Evolutionary conservation across 2,888 invertebrate species (phyloP).

Genomic region (Stictocephala bisonia): DNA sequence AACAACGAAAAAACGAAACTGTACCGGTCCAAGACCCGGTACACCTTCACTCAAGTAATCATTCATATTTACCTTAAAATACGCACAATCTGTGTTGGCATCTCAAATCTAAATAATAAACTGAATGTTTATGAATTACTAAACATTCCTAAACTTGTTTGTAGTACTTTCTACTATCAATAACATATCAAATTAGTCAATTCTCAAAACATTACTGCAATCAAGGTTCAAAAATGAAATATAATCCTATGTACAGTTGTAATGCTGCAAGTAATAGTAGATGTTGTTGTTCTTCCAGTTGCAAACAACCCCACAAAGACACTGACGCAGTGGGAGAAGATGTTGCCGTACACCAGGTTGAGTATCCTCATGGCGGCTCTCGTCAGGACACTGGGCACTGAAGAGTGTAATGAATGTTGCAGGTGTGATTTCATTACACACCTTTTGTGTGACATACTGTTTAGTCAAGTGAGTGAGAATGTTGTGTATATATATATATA

Average conservation of each 20-base stretch:
- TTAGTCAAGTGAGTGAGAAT: slow-evolving; percentile 28
- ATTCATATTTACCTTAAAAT: too few relatives aligned
- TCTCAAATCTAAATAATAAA: too few relatives aligned
- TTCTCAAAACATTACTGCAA: not conserved
- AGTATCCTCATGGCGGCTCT: slow-evolving; percentile 22
- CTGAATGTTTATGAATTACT: too few relatives aligned
- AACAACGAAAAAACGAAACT: too few relatives aligned
- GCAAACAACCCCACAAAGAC: slow-evolving; percentile 5
- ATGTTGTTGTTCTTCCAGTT: slow-evolving; percentile 17
- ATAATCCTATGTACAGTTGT: too few relatives aligned
- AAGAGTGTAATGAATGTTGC: not conserved
- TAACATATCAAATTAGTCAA: not conserved
- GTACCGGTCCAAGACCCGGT: too few relatives aligned
- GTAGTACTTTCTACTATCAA: not conserved
- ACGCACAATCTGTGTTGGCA: too few relatives aligned
- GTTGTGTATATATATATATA: too few relatives aligned
- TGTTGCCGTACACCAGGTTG: slow-evolving; percentile 9
- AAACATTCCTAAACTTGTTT: too few relatives aligned
- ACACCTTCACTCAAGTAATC: too few relatives aligned
- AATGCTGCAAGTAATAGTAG: too few relatives aligned
- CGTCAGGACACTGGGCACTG: not conserved
- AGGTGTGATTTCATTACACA: slow-evolving; percentile 2
- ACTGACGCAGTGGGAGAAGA: not conserved
- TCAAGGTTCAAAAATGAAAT: not conserved
- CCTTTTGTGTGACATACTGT: slow-evolving; percentile 7